Conservation (phyloP, 1,140 invertebrate species). For the Trichonephila clavata region DNA sequence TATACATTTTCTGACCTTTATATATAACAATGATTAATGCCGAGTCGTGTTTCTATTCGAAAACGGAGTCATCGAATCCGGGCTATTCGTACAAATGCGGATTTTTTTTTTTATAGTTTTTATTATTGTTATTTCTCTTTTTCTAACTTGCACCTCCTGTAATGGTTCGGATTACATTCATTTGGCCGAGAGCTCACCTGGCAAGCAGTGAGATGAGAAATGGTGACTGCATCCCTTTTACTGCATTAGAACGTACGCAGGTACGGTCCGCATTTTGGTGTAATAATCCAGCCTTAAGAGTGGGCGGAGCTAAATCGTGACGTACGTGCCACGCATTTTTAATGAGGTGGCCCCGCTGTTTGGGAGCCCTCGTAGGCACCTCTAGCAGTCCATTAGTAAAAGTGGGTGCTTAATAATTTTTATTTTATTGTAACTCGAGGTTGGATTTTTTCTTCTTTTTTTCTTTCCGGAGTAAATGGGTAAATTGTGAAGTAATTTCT, state of each 20-base stretch:
- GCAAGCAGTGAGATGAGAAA: slow-evolving; percentile 67
- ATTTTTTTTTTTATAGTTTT: background rate
- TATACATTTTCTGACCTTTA: slow-evolving; percentile 63
- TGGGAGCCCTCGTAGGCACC: background rate
- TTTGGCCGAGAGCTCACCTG: slow-evolving; percentile 69
- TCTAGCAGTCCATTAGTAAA: slow-evolving; percentile 70
- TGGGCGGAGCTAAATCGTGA: slow-evolving; percentile 74
- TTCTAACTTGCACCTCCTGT: slow-evolving; percentile 36
- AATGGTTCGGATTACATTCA: slow-evolving; percentile 76
- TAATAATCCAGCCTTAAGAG: slow-evolving; percentile 71
- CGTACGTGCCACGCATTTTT: slow-evolving; percentile 70
- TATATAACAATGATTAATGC: slow-evolving; percentile 76
- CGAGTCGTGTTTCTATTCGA: slow-evolving; percentile 61
- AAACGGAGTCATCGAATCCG: slow-evolving; percentile 60
- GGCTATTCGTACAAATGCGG: background rate
- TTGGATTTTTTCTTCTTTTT: slow-evolving; percentile 17
- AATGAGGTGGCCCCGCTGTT: slow-evolving; percentile 49
- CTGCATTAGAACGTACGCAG: slow-evolving; percentile 66
- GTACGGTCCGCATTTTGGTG: slow-evolving; percentile 44
- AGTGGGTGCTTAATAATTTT: slow-evolving; percentile 74
- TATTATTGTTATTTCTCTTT: background rate
- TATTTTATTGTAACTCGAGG: slow-evolving; percentile 67
- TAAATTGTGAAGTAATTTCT: slow-evolving; percentile 72
- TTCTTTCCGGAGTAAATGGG: slow-evolving; percentile 22
- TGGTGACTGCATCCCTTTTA: slow-evolving; percentile 51